Evolutionary conservation across 2,888 invertebrate genomes (phyloP).

Genomic region (Torymus tubicola): DNA sequence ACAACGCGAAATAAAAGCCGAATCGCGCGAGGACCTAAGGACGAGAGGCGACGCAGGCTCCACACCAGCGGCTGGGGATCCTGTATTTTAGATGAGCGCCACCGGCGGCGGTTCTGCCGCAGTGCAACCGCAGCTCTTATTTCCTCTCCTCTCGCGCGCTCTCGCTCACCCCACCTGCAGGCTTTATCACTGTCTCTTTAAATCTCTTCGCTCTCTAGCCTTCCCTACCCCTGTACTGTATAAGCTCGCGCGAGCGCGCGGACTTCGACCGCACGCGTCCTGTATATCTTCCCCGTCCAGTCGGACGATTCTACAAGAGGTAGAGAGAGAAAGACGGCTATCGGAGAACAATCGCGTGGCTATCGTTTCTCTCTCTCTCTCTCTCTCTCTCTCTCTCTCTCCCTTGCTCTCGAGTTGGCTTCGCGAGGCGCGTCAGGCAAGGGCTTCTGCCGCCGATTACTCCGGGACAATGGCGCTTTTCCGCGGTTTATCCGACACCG

Average conservation of each 20-base stretch:
- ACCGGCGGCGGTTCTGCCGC: conserved; percentile 37
- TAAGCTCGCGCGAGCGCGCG: not conserved
- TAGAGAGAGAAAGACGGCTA: conserved; percentile 4
- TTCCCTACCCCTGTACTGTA: conserved; percentile 9
- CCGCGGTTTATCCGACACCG: conserved; percentile 56
- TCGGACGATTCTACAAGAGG: conserved; percentile 17
- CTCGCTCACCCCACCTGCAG: conserved; percentile 22
- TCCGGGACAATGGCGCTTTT: conserved; percentile 57
- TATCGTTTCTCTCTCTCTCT: conserved; percentile 12
- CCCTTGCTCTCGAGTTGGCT: conserved; percentile 2
- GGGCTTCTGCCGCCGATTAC: conserved; percentile 53
- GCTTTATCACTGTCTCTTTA: conserved; percentile 56
- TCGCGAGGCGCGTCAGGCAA: not conserved
- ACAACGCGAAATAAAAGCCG: not conserved
- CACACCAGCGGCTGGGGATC: no score
- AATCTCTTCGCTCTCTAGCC: conserved; percentile 33
- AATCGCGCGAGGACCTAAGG: not conserved
- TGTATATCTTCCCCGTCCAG: conserved; percentile 26
- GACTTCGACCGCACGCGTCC: not conserved
- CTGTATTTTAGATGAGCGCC: conserved; percentile 50
- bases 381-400: conserved; percentile 25
- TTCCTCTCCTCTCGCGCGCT: conserved; percentile 17
- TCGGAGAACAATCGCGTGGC: conserved; percentile 49
- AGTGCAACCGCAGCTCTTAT: conserved; percentile 56
- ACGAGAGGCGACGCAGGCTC: not conserved